A percentile compares a stretch with the other conserved stretches of the same genome.
These are phyloP conservation scores for Typhlichthys eigenmanni DNA, from an alignment of 2,797 vertebrate genomes.

Conservation along the genomic window DNA sequence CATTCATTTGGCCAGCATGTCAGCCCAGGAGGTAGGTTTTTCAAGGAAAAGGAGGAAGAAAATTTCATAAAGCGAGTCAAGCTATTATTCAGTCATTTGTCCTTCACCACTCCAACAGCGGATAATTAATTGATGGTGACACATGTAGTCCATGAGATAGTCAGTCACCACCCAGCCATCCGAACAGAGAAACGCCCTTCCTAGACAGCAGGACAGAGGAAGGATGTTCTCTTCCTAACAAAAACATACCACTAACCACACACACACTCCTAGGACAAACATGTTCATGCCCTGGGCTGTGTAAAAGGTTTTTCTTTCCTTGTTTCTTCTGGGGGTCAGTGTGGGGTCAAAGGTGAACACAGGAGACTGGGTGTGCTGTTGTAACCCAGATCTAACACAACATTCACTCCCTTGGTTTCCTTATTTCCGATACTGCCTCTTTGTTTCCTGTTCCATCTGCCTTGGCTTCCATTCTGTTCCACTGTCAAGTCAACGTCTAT, in stretches of 20 bases:
- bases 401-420: constrained; percentile 17
- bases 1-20: neutral
- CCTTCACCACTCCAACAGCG: too few species aligned
- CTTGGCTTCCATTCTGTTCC: neutral
- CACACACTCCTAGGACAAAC: constrained; percentile 8
- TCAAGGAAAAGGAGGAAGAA: neutral
- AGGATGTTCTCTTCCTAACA: constrained; percentile 20
- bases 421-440: neutral
- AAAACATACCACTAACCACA: constrained; percentile 23
- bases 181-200: neutral
- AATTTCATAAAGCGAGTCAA: neutral
- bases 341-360: constrained; percentile 57
- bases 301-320: neutral
- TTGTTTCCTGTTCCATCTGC: neutral
- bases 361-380: constrained; percentile 60
- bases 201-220: neutral
- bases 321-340: constrained; percentile 23
- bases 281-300: constrained; percentile 25
- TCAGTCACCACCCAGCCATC: neutral
- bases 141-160: neutral
- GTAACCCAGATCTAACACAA: constrained; percentile 50
- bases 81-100: neutral
- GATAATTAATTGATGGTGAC: neutral
- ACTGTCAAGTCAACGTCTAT: neutral
- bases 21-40: neutral